A percentile compares a stretch with the other conserved stretches of the same genome.
phyloP scores from a whole-genome alignment of 1,140 invertebrate genomes.

The Hetaerina americana region DNA sequence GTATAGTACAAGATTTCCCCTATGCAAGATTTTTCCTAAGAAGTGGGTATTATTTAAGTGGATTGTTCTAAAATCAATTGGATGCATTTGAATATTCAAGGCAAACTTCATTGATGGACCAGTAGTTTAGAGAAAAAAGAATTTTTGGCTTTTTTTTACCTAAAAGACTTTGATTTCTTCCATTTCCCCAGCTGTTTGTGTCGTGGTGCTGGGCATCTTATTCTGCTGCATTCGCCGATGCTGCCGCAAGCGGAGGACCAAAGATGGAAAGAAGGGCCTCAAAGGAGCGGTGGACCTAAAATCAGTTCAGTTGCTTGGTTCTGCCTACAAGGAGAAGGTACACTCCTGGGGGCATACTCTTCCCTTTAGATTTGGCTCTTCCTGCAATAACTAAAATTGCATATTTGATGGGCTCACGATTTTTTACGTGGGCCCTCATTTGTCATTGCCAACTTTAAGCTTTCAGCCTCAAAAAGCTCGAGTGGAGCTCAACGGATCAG shows the following conservation, averaged over 20 bases:
- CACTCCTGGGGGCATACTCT: conserved; percentile 15
- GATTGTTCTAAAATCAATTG: no score
- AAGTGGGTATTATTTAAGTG: no score
- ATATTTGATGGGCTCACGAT: background rate
- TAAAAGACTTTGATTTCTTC: no score
- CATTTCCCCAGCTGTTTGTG: conserved; percentile 43
- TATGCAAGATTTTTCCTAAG: no score
- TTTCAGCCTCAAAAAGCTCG: background rate
- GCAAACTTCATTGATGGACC: no score
- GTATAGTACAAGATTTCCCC: no score
- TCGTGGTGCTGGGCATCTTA: conserved; percentile 75
- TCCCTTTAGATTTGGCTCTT: background rate
- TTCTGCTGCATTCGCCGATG: conserved; percentile 91
- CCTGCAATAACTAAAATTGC: background rate
- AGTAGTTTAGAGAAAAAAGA: no score
- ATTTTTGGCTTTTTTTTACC: no score
- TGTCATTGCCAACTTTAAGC: background rate
- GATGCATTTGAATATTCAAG: no score
- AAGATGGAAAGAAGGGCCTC: conserved; percentile 90
- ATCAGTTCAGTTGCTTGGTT: conserved; percentile 87
- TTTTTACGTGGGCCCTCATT: background rate
- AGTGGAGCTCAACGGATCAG: background rate
- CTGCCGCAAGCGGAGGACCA: conserved; percentile 84
- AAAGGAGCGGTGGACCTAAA: conserved; percentile 92
- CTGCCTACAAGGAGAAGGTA: conserved; percentile 97